Evolutionary conservation across 2,888 invertebrate species (phyloP).

Genomic region (Sesamia inferens): DNA sequence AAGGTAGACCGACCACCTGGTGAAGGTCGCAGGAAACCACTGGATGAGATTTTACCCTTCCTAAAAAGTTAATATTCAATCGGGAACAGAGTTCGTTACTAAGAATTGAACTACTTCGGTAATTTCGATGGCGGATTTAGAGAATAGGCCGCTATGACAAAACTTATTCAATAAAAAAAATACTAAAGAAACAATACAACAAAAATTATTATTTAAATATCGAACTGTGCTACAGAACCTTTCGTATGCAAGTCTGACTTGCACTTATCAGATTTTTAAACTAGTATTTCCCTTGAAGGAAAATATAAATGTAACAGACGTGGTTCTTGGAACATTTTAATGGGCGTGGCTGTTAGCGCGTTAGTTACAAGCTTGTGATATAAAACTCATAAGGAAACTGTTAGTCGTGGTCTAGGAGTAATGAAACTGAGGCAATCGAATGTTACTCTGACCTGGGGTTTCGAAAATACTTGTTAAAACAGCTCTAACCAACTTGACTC

Average conservation of each 20-base stretch:
- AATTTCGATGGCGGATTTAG: no score
- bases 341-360: constrained; percentile 37
- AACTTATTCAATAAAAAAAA: background rate
- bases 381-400: constrained; percentile 57
- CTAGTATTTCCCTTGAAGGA: constrained; percentile 38
- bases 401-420: constrained; percentile 34
- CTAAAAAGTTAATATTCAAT: no score
- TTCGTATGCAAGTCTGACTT: background rate
- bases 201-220: background rate
- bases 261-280: constrained; percentile 2
- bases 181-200: no score
- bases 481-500: constrained; percentile 6
- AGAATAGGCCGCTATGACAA: no score
- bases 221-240: background rate
- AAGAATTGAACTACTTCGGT: no score
- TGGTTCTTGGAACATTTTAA: constrained; percentile 10
- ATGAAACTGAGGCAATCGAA: constrained; percentile 46
- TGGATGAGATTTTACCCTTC: no score
- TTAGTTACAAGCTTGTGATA: constrained; percentile 28
- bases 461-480: constrained; percentile 43
- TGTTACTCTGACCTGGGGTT: constrained; percentile 45
- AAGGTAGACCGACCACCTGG: no score
- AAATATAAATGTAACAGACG: constrained; percentile 8
- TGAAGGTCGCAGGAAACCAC: no score
- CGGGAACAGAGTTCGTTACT: no score